Evolutionary conservation across 1,140 invertebrate species (phyloP), one percentile per base, ranked within the genome.

Genomic region (Orius laevigatus): DNA sequence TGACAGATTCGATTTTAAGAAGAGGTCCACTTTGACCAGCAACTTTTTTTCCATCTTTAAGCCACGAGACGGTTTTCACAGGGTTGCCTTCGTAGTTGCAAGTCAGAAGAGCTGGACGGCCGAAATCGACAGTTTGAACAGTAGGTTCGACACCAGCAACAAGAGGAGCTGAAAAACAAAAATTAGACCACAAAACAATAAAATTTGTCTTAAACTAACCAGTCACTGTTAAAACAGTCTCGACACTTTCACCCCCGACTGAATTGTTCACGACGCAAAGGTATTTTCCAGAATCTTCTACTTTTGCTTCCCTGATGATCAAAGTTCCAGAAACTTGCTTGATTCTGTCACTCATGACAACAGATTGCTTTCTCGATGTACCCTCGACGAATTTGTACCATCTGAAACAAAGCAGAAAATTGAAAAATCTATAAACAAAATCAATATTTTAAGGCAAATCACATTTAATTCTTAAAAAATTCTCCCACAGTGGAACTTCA

Each of bases 381-480:
- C 83, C 84, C 53, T 90, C 86, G 53, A 86, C 79, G 63, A 90
- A 90, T 62, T 92, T 92, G 68, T 86, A 91, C 87, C 86, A 91
- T 73, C 87, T 92, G 76, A 20, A 80, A 76, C 45, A 49, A 52
- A 52, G 34, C 14, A 51, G 41, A 46, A 38, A 50, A n/a, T 4
- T 25, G 16, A 38, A 20, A 43, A 32, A 51, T 19, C 41, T 20
- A 5, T 15, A 47, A 47, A 35, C 5, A 3, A 11, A 3, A 10
- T 39, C n/a, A 5, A 39, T 14, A 39, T 39, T 39, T 14, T 14
- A 12, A 39, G 36, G 36, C 36, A 39, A 39, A 39, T 39, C 15
- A n/a, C n/a, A 8, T n/a, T 8, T 34, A 43, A 15, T 43, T 43
- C 12, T 47, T 15, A 6, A 47, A 36, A 35, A 31, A 46, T 10